Evolutionary conservation across 2,888 invertebrate genomes (phyloP), one percentile per base, ranked within the genome.

Genomic region (Proisotoma minuta): DNA sequence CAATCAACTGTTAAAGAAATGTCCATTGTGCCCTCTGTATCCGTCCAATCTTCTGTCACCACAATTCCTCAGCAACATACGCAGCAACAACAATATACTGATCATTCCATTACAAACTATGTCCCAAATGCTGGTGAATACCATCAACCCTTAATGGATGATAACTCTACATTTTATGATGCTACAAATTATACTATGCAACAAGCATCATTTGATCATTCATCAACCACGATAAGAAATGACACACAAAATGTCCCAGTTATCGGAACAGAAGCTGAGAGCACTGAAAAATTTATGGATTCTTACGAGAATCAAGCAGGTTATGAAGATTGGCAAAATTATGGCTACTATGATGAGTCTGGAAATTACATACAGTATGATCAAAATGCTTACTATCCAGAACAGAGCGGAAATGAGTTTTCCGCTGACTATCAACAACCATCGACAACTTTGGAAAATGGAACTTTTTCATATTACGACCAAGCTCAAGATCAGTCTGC

Each of bases 271-370:
- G 3, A 5, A 15, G 4, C n/a, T 28, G 39, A 58, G 10, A n/a
- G 23, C 15, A 39, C 59, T 18, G 62, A 70, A 52, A 65, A 67
- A 53, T 63, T 67, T 22, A 57, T 51, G 50, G 65, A 63, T 56
- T 53, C 71, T 22, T 73, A 71, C 28, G 73, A 69, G 47, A 66
- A 62, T 47, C 68, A 70, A 57, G 63, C 52, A n/a, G 70, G 66
- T 12, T 73, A 72, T 56, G 71, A 73, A 60, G 68, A 73, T 63
- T 72, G 70, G 71, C 66, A 70, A 62, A 69, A 69, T 58, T 71
- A 70, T 50, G 73, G 73, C n/a, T 73, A 72, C 53, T 73, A 73
- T 34, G 74, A 74, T 57, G 74, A 73, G 47, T 49, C 69, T 34
- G 74, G 73, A 18, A 70, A 71, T 51, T 75, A 70, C 56, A 64